Evolutionary conservation across 2,797 vertebrate species (phyloP), one percentile per base, ranked within the genome.

Genomic region (Otolemur crassicaudatus): DNA sequence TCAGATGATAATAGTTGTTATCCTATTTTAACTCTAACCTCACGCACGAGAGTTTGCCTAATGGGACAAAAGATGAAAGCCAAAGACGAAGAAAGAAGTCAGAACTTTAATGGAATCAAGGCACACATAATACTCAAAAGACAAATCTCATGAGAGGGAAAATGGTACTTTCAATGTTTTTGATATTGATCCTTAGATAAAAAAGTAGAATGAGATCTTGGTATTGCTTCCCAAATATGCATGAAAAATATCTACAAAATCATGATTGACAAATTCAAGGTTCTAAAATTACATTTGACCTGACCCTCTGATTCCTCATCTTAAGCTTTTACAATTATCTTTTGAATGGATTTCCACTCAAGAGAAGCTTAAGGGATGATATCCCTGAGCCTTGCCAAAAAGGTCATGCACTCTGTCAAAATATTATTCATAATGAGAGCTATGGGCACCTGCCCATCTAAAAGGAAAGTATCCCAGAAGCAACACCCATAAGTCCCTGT

Each of bases 381-480:
- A 82, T 70, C 34, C 27, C 46, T 56, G n/a, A 92, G 20, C 16
- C 23, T 72, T 97, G 91, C 23, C 91, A 65, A 88, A 94, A 96
- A 93, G 67, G 69, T 91, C 93, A 90, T 80, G 65, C 23, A 56
- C 22, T 88, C 84, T 76, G 19, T 89, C 49, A 49, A 97, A 92
- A 84, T 87, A 90, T 93, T 86, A 92, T 93, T 93, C 70, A 83
- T 92, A 87, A 88, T 63, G 63, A 96, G 75, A 40, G 93, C 7
- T 1, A 20, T 37, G 56, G 67, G 34, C 82, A 85, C 34, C 7
- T 70, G 77, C 53, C 83, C 69, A 31, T 91, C 17, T 31, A 82
- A 73, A 84, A 82, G 0, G 5, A 49, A 95, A 60, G 20, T 9
- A 75, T 81, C 53, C 58, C 79, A 92, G 84, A n/a, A 88, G 63